These are phyloP conservation scores for Eumaeus atala DNA, from an alignment of 1,140 invertebrate genomes.

Conservation along the genomic window DNA sequence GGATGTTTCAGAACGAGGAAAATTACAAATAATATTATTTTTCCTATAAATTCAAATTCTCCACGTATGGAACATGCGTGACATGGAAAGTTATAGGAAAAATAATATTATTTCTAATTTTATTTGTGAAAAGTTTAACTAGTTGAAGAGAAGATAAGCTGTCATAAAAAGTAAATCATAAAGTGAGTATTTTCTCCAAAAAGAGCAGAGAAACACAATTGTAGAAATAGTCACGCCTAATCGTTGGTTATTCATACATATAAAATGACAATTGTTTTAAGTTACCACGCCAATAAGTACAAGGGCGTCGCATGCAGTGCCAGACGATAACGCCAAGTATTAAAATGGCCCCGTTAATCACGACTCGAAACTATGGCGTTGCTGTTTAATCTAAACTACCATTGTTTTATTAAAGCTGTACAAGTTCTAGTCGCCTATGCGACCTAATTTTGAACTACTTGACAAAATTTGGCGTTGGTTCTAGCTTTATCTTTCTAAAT, in stretches of 20 bases:
- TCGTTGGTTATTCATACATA: background rate
- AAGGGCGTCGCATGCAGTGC: slow-evolving; percentile 2
- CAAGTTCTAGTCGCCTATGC: too few relatives aligned
- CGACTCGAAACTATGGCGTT: background rate
- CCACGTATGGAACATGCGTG: too few relatives aligned
- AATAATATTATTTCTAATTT: too few relatives aligned
- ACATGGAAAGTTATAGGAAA: too few relatives aligned
- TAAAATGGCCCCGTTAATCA: slow-evolving; percentile 4
- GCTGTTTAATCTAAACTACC: background rate
- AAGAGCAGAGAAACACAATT: too few relatives aligned
- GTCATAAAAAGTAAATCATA: too few relatives aligned
- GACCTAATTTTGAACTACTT: too few relatives aligned
- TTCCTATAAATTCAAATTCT: background rate
- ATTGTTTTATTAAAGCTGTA: slow-evolving; percentile 1
- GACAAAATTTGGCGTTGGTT: too few relatives aligned
- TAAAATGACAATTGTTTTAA: slow-evolving; percentile 5
- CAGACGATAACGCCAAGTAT: slow-evolving; percentile 8
- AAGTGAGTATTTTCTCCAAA: too few relatives aligned
- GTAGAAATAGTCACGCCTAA: background rate
- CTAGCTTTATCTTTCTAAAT: too few relatives aligned
- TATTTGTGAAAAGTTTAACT: too few relatives aligned
- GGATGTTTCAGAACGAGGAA: slow-evolving; percentile 1
- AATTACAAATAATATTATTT: background rate
- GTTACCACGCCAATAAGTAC: slow-evolving; percentile 1
- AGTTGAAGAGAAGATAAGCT: too few relatives aligned